These are phyloP conservation scores for Maccullochella peelii DNA, from an alignment of 2,113 vertebrate genomes.

Conservation along the genomic window DNA sequence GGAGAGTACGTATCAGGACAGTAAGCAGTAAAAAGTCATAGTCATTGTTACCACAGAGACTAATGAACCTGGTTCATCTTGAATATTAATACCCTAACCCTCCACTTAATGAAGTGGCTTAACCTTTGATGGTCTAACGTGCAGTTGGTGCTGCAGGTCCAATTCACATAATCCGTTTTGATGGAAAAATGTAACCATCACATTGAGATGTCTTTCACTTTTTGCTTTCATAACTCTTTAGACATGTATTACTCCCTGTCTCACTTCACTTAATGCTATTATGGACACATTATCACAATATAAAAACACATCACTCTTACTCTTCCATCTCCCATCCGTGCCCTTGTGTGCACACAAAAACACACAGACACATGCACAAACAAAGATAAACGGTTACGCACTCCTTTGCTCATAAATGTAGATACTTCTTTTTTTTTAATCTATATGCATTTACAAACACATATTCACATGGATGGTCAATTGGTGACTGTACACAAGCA, in stretches of 20 bases:
- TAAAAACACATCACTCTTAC: conserved; percentile 26
- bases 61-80: neutral
- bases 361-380: neutral
- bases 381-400: no score
- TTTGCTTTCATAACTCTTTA: conserved; percentile 14
- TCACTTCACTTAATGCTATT: neutral
- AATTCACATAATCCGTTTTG: neutral
- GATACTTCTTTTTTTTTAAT: no score
- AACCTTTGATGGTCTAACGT: neutral
- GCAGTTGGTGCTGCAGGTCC: neutral
- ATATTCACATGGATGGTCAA: neutral
- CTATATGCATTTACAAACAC: neutral
- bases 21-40: neutral
- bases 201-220: neutral
- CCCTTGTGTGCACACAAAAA: neutral
- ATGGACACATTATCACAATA: neutral
- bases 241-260: conserved; percentile 14
- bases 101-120: neutral
- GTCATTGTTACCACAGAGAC: conserved; percentile 1
- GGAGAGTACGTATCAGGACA: neutral
- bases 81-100: neutral
- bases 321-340: neutral
- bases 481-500: neutral
- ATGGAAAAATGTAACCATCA: neutral
- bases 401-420: no score